These are phyloP conservation scores for Tupaia chinensis DNA, from an alignment of 2,113 vertebrate species.

Conservation along the genomic window DNA sequence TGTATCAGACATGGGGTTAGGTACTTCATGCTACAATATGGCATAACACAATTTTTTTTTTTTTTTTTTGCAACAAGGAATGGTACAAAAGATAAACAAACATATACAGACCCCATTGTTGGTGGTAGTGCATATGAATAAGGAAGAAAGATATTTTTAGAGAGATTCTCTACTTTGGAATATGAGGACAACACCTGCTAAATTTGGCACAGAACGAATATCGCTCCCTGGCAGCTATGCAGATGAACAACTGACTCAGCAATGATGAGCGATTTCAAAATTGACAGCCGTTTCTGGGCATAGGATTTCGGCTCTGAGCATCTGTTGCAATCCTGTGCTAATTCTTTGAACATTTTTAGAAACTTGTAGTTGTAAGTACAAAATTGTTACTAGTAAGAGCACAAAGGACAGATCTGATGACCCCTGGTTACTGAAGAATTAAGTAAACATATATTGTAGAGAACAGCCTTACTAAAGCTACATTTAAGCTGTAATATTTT, in stretches of 20 bases:
- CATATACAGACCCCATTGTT: not conserved
- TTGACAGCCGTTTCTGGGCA: slow-evolving; percentile 21
- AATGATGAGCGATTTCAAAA: slow-evolving; percentile 42
- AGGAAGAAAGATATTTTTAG: slow-evolving; percentile 72
- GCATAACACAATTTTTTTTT: not conserved
- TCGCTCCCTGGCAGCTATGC: slow-evolving; percentile 13
- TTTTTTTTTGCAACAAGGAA: not conserved
- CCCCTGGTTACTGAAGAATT: slow-evolving; percentile 37
- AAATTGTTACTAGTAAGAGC: slow-evolving; percentile 41
- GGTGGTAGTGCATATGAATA: slow-evolving; percentile 40
- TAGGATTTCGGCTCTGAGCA: slow-evolving; percentile 49
- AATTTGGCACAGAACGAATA: slow-evolving; percentile 47
- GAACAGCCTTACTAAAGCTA: slow-evolving; percentile 2
- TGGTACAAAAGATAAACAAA: slow-evolving; percentile 45
- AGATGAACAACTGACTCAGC: slow-evolving; percentile 52
- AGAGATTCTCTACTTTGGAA: slow-evolving; percentile 32
- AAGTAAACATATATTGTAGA: slow-evolving; percentile 23
- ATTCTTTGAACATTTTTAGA: slow-evolving; percentile 75
- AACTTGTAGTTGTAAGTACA: slow-evolving; percentile 52
- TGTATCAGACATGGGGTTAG: not conserved
- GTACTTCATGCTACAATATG: not conserved
- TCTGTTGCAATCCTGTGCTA: slow-evolving; percentile 37
- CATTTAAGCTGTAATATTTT: slow-evolving; percentile 20
- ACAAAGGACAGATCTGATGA: slow-evolving; percentile 51
- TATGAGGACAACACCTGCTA: slow-evolving; percentile 66